phyloP scores from a whole-genome alignment of 2,797 vertebrate species.

The Xyrichtys novacula region DNA sequence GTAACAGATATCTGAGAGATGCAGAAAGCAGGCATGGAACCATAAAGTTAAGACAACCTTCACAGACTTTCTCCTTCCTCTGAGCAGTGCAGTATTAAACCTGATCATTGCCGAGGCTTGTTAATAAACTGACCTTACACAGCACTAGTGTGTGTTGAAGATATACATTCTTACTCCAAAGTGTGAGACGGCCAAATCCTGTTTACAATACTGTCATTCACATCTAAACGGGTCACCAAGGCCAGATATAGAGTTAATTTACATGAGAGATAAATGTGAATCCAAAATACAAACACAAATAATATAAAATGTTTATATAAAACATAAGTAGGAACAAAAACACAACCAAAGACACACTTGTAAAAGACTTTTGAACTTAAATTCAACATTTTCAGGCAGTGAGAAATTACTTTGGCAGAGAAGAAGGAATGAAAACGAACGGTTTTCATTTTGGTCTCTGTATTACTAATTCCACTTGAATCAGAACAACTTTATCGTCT shows the following conservation, averaged over 20 bases:
- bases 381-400: not conserved
- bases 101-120: constrained; percentile 9
- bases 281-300: not conserved
- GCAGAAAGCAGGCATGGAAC: not conserved
- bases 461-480: constrained; percentile 1
- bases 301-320: not conserved
- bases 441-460: not conserved
- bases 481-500: not conserved
- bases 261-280: constrained; percentile 10
- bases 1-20: not conserved
- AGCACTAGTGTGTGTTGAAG: not conserved
- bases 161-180: not conserved
- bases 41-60: not conserved
- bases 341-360: not conserved
- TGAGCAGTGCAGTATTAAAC: not conserved
- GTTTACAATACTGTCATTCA: constrained; percentile 1
- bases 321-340: not conserved
- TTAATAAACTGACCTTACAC: not conserved
- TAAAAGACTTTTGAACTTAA: not conserved
- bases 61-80: not conserved
- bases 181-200: constrained; percentile 17
- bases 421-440: constrained; percentile 8
- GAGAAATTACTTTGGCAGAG: not conserved
- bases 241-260: not conserved
- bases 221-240: not conserved